Conservation (phyloP, 2,888 invertebrate species). For the Diploptera punctata region DNA sequence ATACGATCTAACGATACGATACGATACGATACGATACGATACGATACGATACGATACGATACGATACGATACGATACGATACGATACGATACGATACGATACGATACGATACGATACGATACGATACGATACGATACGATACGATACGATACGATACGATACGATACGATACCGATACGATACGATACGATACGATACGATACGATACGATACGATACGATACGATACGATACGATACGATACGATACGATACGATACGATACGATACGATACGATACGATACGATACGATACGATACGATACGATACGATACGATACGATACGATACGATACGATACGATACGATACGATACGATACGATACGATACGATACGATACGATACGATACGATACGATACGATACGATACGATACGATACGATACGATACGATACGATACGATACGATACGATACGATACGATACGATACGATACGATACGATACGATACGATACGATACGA, state of each 20-base stretch:
- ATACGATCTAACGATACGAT: slow-evolving; percentile 18
- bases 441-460: background rate
- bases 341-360: slow-evolving; percentile 8
- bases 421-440: background rate
- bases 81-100: background rate
- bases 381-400: background rate
- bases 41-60: background rate
- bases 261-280: slow-evolving; percentile 8
- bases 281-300: slow-evolving; percentile 13
- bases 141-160: background rate
- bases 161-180: background rate
- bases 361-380: slow-evolving; percentile 11
- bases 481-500: background rate
- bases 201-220: slow-evolving; percentile 1
- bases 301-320: slow-evolving; percentile 10
- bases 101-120: background rate
- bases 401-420: background rate
- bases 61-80: background rate
- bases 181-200: background rate
- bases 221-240: background rate
- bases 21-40: background rate
- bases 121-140: background rate
- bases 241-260: background rate
- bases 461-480: background rate
- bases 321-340: slow-evolving; percentile 10